A percentile compares a stretch with the other conserved stretches of the same genome.
phyloP scores from a whole-genome alignment of 2,888 invertebrate genomes.

The Saturnia pavonia region DNA sequence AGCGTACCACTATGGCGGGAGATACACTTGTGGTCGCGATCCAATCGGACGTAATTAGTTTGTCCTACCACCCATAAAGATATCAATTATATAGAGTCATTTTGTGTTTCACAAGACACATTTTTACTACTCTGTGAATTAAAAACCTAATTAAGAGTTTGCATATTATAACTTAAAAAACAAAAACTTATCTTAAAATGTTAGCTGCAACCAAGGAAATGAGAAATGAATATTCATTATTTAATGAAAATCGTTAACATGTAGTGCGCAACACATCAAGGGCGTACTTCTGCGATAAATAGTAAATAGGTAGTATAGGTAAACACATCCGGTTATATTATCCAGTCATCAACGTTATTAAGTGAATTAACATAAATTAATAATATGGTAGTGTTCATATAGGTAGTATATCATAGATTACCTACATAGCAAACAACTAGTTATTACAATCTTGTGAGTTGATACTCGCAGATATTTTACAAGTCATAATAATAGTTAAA shows the following conservation, averaged over 20 bases:
- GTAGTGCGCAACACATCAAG: neutral
- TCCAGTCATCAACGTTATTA: constrained; percentile 1
- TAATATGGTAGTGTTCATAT: neutral
- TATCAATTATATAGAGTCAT: too few species aligned
- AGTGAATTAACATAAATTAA: neutral
- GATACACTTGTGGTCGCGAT: too few species aligned
- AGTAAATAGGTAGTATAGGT: constrained; percentile 1
- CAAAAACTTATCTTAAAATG: neutral
- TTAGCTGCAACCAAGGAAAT: neutral
- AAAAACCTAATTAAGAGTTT: too few species aligned
- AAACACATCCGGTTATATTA: constrained; percentile 13
- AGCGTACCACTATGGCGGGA: too few species aligned
- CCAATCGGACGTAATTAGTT: too few species aligned
- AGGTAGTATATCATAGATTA: neutral
- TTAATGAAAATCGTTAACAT: neutral
- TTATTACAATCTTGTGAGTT: neutral
- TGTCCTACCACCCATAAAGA: too few species aligned
- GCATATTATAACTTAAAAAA: neutral
- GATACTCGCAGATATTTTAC: neutral
- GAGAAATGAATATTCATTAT: neutral
- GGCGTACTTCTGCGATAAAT: constrained; percentile 2
- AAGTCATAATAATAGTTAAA: neutral
- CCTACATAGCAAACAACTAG: neutral
- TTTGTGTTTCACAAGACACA: too few species aligned
- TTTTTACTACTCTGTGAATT: too few species aligned